Evolutionary conservation across 2,797 vertebrate species (phyloP).

Genomic region (Mormyrus proboscirostris): DNA sequence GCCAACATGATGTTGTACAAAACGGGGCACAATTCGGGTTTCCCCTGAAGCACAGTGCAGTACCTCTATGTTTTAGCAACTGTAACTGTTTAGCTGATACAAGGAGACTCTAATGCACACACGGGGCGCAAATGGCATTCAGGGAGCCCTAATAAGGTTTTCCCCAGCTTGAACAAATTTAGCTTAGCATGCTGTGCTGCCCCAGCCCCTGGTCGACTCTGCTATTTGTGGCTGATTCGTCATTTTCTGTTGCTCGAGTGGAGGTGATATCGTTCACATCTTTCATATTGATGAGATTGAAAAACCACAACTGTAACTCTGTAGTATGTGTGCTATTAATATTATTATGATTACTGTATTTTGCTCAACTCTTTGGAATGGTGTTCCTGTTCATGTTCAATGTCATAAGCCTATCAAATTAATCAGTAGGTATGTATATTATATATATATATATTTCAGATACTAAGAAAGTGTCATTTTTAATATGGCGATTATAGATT

Average conservation of each 20-base stretch:
- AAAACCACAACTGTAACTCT: background rate
- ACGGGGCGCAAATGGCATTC: conserved; percentile 35
- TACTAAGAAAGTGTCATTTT: background rate
- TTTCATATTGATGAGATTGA: background rate
- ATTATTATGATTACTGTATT: background rate
- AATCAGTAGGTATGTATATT: background rate
- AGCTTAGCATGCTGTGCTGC: conserved; percentile 25
- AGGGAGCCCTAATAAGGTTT: conserved; percentile 32
- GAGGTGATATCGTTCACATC: conserved; percentile 31
- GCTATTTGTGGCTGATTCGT: conserved; percentile 40
- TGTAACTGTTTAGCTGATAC: conserved; percentile 38
- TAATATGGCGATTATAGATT: background rate
- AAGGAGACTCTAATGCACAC: conserved; percentile 31
- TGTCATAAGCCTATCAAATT: background rate
- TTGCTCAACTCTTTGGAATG: background rate
- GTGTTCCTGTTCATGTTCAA: background rate
- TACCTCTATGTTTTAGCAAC: conserved; percentile 30
- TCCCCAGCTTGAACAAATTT: conserved; percentile 49
- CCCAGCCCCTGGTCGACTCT: conserved; percentile 34
- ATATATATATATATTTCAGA: background rate
- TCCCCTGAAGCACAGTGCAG: conserved; percentile 11
- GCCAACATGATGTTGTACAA: conserved; percentile 8
- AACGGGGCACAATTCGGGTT: conserved; percentile 11
- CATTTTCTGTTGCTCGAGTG: conserved; percentile 35
- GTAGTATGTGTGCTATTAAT: background rate